Evolutionary conservation across 1,140 invertebrate species (phyloP).

Genomic region (Phocides pigmalion): DNA sequence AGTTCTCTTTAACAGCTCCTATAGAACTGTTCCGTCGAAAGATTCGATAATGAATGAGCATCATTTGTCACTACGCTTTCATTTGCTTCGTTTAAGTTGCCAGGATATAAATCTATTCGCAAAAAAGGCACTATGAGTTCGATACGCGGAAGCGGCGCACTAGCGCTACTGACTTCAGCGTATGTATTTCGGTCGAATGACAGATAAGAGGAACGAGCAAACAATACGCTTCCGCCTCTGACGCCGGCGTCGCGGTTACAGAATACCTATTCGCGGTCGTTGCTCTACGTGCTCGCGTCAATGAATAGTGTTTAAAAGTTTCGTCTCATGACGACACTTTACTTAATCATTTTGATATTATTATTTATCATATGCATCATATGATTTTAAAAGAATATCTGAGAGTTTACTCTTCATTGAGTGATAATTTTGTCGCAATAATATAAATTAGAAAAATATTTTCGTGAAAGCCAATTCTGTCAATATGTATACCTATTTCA

Average conservation of each 20-base stretch:
- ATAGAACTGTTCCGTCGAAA: constrained; percentile 13
- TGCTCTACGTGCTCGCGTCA: constrained; percentile 25
- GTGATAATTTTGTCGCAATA: too few species aligned
- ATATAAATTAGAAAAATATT: too few species aligned
- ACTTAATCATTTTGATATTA: neutral
- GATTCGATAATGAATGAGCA: constrained; percentile 23
- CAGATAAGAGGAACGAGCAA: constrained; percentile 46
- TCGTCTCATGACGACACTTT: neutral
- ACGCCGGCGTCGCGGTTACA: constrained; percentile 44
- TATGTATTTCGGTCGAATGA: constrained; percentile 44
- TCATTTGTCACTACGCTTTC: constrained; percentile 24
- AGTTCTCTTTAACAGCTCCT: neutral
- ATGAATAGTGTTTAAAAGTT: constrained; percentile 13
- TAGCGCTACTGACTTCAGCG: constrained; percentile 14
- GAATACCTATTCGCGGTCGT: constrained; percentile 37
- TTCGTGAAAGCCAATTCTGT: too few species aligned
- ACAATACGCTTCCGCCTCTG: constrained; percentile 59
- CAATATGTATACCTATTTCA: too few species aligned
- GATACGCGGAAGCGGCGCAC: constrained; percentile 20
- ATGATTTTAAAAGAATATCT: too few species aligned
- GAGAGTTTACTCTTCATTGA: too few species aligned
- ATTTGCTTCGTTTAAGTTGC: constrained; percentile 26
- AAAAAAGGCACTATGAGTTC: constrained; percentile 29
- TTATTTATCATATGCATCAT: too few species aligned
- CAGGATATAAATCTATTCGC: constrained; percentile 28